Base-by-base conservation (phyloP, 1,140 invertebrate species). In the Holcopasites calliopsidis region DNA sequence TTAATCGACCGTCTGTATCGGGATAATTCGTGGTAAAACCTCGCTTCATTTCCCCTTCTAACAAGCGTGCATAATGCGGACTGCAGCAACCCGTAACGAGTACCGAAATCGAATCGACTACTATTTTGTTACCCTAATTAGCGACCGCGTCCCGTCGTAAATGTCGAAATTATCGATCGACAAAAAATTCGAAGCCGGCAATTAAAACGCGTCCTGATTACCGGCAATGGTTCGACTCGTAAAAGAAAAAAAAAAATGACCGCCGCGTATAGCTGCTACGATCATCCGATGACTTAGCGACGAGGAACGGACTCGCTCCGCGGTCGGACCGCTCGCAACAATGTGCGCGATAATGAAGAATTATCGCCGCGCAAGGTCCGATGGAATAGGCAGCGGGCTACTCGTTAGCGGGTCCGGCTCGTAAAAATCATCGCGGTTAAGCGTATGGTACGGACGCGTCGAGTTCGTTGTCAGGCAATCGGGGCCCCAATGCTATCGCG, bases 281-380 rank as follows among this genome's bases (percentile, higher is more conserved):
- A n/a, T 44, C 49, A 26, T 79, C 70, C n/a, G 62, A 35, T 52
- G 62, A 73, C 68, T 82, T 79, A 76, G 58, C 71, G 26, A 52
- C 8, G 38, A 18, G 31, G 40, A 28, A n/a, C 31, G 44, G 18
- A n/a, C n/a, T n/a, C n/a, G 55, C 60, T 64, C 31, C 66, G 35
- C 26, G 74, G 55, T n/a, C 55, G 50, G 26, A 18, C 54, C 49
- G 55, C 21, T 74, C 86, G 87, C 89, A 90, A 91, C 89, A 91
- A 91, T 91, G 89, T 91, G 87, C 89, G 88, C 89, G 86, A 90
- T 91, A 91, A 91, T 91, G 90, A 91, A 91, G 90, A 91, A 91
- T 91, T 91, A 91, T 91, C 90, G 86, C 86, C 88, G 86, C 88
- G 86, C 90, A 91, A 90, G 90, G 87, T 77, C 44, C 40, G 65